Base-by-base conservation (phyloP, 2,888 invertebrate genomes). In the Endomychus coccineus region DNA sequence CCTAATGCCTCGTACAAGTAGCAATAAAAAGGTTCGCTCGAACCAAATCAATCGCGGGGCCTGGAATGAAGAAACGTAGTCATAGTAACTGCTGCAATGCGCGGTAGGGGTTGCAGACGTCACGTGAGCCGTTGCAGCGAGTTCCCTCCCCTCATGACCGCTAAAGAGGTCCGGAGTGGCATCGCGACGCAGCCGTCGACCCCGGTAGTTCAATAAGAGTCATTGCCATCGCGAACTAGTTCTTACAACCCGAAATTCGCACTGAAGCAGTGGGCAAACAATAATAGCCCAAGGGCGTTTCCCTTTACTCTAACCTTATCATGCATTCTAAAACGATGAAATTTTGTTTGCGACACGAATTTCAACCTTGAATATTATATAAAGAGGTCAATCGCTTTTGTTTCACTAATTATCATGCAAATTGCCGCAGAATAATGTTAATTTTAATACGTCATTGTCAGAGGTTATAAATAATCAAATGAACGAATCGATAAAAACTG, bases 141-240 rank as follows among this genome's bases (percentile, higher is more conserved):
- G 12, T 27, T 29, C 34, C 11, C 22, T 28, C 14, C 16, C 9
- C 29, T 10, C 10, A 16, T 10, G 27, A 25, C 27, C 21, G 28
- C 15, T 16, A 15, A 9, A 23, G 16, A 16, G 29, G 55, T 24
- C 58, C 9, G 14, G 4, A 24, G 23, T 6, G 58, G 50, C 55
- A 54, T 51, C 54, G 54, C 49, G 54, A 58, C 60, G 56, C 59
- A 56, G 61, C 58, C 59, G 58, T 55, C 58, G 58, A 59, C 58
- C 58, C 57, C 58, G 56, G 61, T 61, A 73, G 69, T 74, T 73
- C 74, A 60, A 64, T 64, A 61, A 58, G 59, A 63, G 64, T 65
- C 64, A 65, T 65, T 65, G 64, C 62, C 64, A 62, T 62, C 50
- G 32, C 36, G 36, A 27, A 29, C 35, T 40, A 33, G 34, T 35